phyloP scores from a whole-genome alignment of 1,140 invertebrate genomes.

The Hyles vespertilio region DNA sequence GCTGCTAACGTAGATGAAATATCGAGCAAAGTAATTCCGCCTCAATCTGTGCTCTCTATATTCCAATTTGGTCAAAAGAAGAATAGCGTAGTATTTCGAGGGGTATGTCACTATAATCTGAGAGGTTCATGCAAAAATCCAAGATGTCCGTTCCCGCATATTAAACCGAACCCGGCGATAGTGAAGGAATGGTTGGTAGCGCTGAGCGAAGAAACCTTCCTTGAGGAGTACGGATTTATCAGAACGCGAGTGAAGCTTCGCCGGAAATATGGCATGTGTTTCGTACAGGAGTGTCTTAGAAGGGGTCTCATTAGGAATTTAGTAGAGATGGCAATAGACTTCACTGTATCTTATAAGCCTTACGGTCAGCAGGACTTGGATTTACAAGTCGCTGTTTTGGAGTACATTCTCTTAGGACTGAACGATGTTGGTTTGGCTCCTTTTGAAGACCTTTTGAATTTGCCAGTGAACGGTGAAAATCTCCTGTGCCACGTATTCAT shows the following conservation, averaged over 20 bases:
- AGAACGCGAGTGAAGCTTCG: constrained; percentile 24
- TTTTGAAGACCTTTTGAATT: constrained; percentile 36
- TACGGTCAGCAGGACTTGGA: constrained; percentile 16
- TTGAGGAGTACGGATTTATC: constrained; percentile 46
- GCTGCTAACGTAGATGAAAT: too few relatives aligned
- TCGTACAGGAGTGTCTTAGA: constrained; percentile 37
- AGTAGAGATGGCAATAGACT: constrained; percentile 48
- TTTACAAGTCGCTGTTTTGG: constrained; percentile 30
- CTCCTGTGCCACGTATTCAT: constrained; percentile 46
- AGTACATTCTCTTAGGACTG: constrained; percentile 43
- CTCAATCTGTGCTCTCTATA: too few relatives aligned
- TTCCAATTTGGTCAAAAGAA: too few relatives aligned
- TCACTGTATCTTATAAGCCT: constrained; percentile 17
- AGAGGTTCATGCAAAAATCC: constrained; percentile 30
- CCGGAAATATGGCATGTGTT: constrained; percentile 36
- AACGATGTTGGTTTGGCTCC: constrained; percentile 35
- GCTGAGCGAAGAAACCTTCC: constrained; percentile 31
- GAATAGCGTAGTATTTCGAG: too few relatives aligned
- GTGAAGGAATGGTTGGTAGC: constrained; percentile 20
- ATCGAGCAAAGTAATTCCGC: too few relatives aligned
- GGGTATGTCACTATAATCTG: too few relatives aligned
- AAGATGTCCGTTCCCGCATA: constrained; percentile 39
- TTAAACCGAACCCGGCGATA: background rate
- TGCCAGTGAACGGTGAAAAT: constrained; percentile 9
- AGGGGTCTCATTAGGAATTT: constrained; percentile 35